phyloP scores from a whole-genome alignment of 1,140 invertebrate genomes.

The Notospermus geniculatus region DNA sequence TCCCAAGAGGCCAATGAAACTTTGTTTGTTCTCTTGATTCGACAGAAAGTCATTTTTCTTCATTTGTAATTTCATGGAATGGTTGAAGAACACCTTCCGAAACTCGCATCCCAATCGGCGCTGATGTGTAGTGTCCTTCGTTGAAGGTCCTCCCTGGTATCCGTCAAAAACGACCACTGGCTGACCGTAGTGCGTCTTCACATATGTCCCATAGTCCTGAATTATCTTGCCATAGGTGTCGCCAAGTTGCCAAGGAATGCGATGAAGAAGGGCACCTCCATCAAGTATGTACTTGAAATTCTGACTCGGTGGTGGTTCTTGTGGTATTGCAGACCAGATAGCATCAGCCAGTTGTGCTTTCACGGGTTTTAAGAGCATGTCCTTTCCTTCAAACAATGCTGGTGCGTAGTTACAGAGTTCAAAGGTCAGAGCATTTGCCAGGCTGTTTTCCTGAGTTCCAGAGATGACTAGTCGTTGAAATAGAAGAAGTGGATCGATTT shows the following conservation, averaged over 20 bases:
- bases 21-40: not conserved
- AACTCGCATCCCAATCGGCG: not conserved
- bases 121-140: constrained; percentile 1
- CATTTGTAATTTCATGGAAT: not conserved
- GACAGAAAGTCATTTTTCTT: not conserved
- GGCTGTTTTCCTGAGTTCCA: too few species aligned
- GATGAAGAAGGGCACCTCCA: not conserved
- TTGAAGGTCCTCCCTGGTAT: not conserved
- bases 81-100: not conserved
- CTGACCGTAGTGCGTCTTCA: not conserved
- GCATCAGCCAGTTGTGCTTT: too few species aligned
- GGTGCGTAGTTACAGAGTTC: too few species aligned
- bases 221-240: not conserved
- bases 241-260: not conserved
- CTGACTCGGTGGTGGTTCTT: not conserved
- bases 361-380: too few species aligned
- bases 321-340: too few species aligned
- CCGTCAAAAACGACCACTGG: not conserved
- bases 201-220: not conserved
- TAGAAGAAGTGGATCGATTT: too few species aligned
- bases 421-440: too few species aligned
- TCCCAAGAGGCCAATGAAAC: not conserved
- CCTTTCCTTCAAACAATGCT: too few species aligned
- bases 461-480: too few species aligned
- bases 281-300: not conserved